Evolutionary conservation across 2,113 vertebrate genomes (phyloP).

Genomic region (Chinchilla lanigera): DNA sequence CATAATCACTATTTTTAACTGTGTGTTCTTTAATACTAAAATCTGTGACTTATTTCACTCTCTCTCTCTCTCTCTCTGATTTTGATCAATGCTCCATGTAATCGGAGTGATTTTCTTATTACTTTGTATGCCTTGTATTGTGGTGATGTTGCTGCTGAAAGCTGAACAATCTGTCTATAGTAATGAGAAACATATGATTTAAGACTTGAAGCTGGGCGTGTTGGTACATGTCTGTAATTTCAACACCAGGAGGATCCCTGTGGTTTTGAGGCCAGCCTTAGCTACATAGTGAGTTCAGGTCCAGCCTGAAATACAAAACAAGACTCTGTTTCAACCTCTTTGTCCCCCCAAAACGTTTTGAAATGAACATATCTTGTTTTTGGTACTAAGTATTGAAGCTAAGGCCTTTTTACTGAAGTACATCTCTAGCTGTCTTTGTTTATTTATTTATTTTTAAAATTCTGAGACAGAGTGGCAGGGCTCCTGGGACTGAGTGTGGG

Average conservation of each 20-base stretch:
- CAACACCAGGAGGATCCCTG: neutral
- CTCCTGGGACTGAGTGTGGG: too few species aligned
- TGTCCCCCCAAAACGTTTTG: neutral
- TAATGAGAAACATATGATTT: neutral
- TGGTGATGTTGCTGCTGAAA: neutral
- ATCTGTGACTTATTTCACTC: neutral
- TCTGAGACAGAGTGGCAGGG: neutral
- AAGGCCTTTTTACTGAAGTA: neutral
- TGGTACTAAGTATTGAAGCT: neutral
- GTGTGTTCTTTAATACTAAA: neutral
- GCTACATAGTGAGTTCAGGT: too few species aligned
- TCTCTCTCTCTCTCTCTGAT: neutral
- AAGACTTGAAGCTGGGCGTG: neutral
- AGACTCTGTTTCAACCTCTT: neutral
- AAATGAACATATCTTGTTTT: neutral
- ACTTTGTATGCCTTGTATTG: neutral
- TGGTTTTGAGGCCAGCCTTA: neutral
- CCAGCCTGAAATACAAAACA: neutral
- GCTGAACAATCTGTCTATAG: neutral
- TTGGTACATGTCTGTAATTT: neutral
- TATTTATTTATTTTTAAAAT: neutral
- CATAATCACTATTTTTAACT: neutral
- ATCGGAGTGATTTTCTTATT: neutral
- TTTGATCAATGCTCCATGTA: neutral
- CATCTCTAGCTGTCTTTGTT: neutral